phyloP scores from a whole-genome alignment of 2,888 invertebrate species.

The Prosopocoilus inquinatus region DNA sequence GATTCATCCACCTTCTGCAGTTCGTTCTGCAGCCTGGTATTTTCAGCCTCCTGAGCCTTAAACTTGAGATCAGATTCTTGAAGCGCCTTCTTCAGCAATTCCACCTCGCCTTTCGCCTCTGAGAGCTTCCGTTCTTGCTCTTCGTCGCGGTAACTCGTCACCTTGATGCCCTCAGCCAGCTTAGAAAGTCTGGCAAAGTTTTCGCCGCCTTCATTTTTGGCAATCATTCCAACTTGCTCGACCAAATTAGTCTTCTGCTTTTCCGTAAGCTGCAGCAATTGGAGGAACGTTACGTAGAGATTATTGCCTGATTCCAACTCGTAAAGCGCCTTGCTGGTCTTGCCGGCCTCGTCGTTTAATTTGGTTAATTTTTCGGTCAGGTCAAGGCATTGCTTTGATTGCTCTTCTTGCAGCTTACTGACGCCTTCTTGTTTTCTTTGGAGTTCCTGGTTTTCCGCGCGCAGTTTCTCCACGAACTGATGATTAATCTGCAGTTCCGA shows the following conservation, averaged over 20 bases:
- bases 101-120: slow-evolving; percentile 26
- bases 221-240: slow-evolving; percentile 35
- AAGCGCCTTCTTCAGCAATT: slow-evolving; percentile 18
- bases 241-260: slow-evolving; percentile 46
- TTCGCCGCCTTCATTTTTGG: slow-evolving; percentile 23
- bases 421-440: slow-evolving; percentile 13
- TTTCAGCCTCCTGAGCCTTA: slow-evolving; percentile 22
- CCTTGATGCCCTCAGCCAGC: slow-evolving; percentile 24
- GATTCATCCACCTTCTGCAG: background rate
- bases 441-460: slow-evolving; percentile 44
- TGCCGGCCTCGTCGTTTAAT: slow-evolving; percentile 21
- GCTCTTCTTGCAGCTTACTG: slow-evolving; percentile 20
- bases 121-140: slow-evolving; percentile 22
- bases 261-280: slow-evolving; percentile 31
- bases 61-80: slow-evolving; percentile 27
- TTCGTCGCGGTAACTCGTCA: slow-evolving; percentile 13
- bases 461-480: slow-evolving; percentile 39
- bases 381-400: slow-evolving; percentile 7
- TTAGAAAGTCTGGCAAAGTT: slow-evolving; percentile 26
- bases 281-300: slow-evolving; percentile 26
- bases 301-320: slow-evolving; percentile 29
- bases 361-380: slow-evolving; percentile 25
- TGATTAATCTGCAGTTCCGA: slow-evolving; percentile 34
- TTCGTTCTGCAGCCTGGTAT: slow-evolving; percentile 18
- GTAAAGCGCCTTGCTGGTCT: slow-evolving; percentile 9